Evolutionary conservation across 2,888 invertebrate species (phyloP).

Genomic region (Celastrina argiolus): DNA sequence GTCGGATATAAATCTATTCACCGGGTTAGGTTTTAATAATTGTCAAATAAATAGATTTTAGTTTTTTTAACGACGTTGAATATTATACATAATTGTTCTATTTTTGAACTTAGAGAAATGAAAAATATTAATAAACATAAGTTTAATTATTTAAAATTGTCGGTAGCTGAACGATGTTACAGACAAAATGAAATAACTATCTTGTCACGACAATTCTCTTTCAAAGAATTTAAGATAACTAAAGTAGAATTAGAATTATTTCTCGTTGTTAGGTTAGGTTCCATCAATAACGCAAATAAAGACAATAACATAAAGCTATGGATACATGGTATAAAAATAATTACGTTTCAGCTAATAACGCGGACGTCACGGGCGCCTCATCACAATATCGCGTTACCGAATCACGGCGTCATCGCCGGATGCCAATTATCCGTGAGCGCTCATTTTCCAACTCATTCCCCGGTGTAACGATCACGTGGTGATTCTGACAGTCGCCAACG

Average conservation of each 20-base stretch:
- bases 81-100: too few relatives aligned
- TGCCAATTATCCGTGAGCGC: constrained; percentile 71
- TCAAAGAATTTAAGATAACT: too few relatives aligned
- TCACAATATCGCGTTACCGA: constrained; percentile 74
- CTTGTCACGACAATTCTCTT: too few relatives aligned
- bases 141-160: too few relatives aligned
- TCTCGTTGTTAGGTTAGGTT: too few relatives aligned
- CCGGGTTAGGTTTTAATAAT: too few relatives aligned
- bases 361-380: constrained; percentile 56
- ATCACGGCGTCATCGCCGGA: constrained; percentile 68
- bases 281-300: background rate
- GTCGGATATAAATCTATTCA: too few relatives aligned
- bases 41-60: background rate
- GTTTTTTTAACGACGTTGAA: too few relatives aligned
- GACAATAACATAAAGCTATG: background rate
- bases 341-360: constrained; percentile 27
- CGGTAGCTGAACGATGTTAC: too few relatives aligned
- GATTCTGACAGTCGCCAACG: constrained; percentile 69
- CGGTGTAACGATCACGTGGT: constrained; percentile 74
- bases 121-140: too few relatives aligned
- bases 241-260: too few relatives aligned
- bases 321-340: background rate
- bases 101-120: background rate
- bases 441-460: constrained; percentile 74
- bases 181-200: too few relatives aligned